Evolutionary conservation across 2,797 vertebrate genomes (phyloP).

Genomic region (Sebastes kiyomatsui): DNA sequence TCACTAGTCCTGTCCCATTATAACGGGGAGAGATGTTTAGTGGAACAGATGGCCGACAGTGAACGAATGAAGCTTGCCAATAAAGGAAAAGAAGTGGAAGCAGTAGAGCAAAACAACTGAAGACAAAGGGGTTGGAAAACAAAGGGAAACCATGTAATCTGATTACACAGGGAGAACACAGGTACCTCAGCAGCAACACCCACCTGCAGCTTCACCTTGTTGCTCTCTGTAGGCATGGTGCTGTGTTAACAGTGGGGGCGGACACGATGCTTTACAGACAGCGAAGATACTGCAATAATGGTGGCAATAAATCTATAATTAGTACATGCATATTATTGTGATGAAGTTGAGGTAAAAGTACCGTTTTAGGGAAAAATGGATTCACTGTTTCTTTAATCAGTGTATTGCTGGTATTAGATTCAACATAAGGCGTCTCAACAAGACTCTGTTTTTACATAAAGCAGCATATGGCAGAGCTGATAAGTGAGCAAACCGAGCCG

Average conservation of each 20-base stretch:
- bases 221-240: not conserved
- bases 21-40: not conserved
- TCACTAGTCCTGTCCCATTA: not conserved
- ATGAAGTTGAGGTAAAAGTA: not conserved
- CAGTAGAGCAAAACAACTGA: not conserved
- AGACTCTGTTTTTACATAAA: slow-evolving; percentile 55
- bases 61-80: not conserved
- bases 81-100: not conserved
- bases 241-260: not conserved
- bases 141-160: not conserved
- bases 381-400: not conserved
- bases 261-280: slow-evolving; percentile 3
- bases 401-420: slow-evolving; percentile 12
- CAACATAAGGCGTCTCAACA: slow-evolving; percentile 61
- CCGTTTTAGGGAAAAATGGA: not conserved
- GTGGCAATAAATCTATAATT: not conserved
- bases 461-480: slow-evolving; percentile 66
- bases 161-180: not conserved
- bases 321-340: not conserved
- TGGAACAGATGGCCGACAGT: slow-evolving; percentile 7
- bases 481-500: slow-evolving; percentile 29
- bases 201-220: not conserved
- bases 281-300: not conserved
- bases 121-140: not conserved
- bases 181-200: not conserved